These are phyloP conservation scores for Sinelater perroti DNA, from an alignment of 2,888 invertebrate species.

Conservation along the genomic window DNA sequence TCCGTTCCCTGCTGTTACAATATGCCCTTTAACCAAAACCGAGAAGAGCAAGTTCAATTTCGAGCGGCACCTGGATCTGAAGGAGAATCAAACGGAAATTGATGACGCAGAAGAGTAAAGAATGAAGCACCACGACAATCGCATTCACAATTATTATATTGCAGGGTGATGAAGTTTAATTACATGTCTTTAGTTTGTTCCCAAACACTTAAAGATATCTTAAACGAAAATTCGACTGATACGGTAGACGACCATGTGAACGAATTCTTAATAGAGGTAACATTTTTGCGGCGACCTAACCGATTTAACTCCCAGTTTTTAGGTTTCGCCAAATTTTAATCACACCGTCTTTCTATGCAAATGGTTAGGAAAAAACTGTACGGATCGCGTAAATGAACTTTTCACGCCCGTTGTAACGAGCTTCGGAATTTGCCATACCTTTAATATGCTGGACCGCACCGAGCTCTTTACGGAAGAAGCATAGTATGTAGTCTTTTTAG, in stretches of 20 bases:
- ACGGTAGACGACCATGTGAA: background rate
- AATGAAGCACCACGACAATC: background rate
- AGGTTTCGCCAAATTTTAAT: constrained; percentile 20
- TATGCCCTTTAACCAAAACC: constrained; percentile 74
- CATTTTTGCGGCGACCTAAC: background rate
- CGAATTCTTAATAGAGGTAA: constrained; percentile 1
- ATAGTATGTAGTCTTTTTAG: constrained; percentile 13
- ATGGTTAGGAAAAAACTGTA: constrained; percentile 56
- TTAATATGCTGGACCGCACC: constrained; percentile 69
- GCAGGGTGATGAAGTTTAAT: background rate
- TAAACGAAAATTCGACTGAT: background rate
- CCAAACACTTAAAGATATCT: background rate
- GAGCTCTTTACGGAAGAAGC: constrained; percentile 66
- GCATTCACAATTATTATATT: background rate
- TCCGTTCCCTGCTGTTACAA: constrained; percentile 57
- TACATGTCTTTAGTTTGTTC: constrained; percentile 12
- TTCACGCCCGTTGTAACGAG: constrained; percentile 74
- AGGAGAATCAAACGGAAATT: constrained; percentile 1
- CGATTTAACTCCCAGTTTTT: no score
- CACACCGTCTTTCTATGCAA: background rate
- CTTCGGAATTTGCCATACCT: constrained; percentile 76
- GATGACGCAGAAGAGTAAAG: constrained; percentile 60
- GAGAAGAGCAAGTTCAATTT: constrained; percentile 43
- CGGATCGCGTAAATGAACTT: constrained; percentile 59
- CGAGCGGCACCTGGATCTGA: constrained; percentile 44